Evolutionary conservation across 2,797 vertebrate genomes (phyloP).

Genomic region (Dallia pectoralis): DNA sequence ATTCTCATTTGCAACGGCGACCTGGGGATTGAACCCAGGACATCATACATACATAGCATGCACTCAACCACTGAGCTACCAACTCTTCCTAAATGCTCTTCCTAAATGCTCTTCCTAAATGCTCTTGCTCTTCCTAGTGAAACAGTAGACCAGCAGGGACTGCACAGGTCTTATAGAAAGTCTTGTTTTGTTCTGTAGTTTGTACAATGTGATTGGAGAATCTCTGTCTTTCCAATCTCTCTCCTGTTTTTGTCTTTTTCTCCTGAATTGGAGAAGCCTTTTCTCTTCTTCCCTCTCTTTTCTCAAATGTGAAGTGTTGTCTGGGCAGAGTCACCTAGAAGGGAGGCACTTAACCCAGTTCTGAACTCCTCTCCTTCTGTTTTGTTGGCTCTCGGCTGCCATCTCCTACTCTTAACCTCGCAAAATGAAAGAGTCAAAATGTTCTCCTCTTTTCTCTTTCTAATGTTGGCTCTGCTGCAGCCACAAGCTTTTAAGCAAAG

Average conservation of each 20-base stretch:
- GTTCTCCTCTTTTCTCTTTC: conserved; percentile 27
- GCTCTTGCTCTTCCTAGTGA: too few relatives aligned
- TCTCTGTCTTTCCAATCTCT: neutral
- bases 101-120: too few relatives aligned
- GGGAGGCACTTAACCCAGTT: conserved; percentile 46
- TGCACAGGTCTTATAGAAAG: too few relatives aligned
- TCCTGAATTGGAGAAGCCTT: too few relatives aligned
- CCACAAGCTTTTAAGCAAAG: conserved; percentile 47
- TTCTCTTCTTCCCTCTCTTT: neutral
- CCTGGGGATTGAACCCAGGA: too few relatives aligned
- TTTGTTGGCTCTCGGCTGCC: conserved; percentile 46
- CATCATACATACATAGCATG: too few relatives aligned
- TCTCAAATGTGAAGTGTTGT: neutral
- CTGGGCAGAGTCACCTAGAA: neutral
- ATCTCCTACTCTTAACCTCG: conserved; percentile 39
- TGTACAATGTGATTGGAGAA: too few relatives aligned
- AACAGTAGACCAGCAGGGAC: too few relatives aligned
- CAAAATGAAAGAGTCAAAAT: conserved; percentile 48
- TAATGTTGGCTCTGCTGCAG: conserved; percentile 27
- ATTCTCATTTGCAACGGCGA: too few relatives aligned
- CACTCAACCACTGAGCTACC: too few relatives aligned
- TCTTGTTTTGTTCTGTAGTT: too few relatives aligned
- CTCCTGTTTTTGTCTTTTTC: neutral
- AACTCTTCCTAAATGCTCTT: too few relatives aligned
- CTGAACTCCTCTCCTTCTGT: conserved; percentile 29